Evolutionary conservation across 2,888 invertebrate genomes (phyloP).

Genomic region (Ectropis crepuscularia): DNA sequence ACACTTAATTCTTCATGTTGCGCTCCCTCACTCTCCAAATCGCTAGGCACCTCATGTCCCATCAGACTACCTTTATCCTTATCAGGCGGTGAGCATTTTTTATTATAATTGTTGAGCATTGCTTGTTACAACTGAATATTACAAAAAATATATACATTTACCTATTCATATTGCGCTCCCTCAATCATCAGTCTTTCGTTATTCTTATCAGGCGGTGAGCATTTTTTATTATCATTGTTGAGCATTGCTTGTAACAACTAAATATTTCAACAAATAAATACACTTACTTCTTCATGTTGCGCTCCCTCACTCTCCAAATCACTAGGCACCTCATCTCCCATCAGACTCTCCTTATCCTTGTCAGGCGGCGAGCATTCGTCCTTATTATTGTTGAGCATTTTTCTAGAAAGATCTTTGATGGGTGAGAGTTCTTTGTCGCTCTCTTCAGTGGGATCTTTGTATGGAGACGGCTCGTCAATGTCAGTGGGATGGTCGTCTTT

Average conservation of each 20-base stretch:
- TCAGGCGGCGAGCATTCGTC: constrained; percentile 77
- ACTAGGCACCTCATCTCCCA: constrained; percentile 88
- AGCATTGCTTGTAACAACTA: too few species aligned
- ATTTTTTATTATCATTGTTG: too few species aligned
- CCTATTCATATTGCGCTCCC: not conserved
- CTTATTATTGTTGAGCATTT: constrained; percentile 75
- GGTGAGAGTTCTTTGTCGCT: constrained; percentile 66
- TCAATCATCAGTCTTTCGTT: not conserved
- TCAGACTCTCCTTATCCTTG: constrained; percentile 86
- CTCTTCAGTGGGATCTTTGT: constrained; percentile 55
- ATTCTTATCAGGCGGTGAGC: not conserved
- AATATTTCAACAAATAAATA: not conserved
- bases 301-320: constrained; percentile 95
- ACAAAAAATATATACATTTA: not conserved
- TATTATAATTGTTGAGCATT: constrained; percentile 76
- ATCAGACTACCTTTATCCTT: constrained; percentile 87
- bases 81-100: constrained; percentile 75
- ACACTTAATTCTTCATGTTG: constrained; percentile 95
- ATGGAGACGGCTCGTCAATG: constrained; percentile 54
- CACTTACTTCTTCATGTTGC: constrained; percentile 90
- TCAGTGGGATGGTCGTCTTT: constrained; percentile 57
- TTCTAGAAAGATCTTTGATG: constrained; percentile 37
- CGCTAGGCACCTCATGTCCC: constrained; percentile 89
- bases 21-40: constrained; percentile 94
- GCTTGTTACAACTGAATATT: too few species aligned